Evolutionary conservation across 2,113 vertebrate genomes (phyloP), one percentile per base, ranked within the genome.

Genomic region (Chitala chitala): DNA sequence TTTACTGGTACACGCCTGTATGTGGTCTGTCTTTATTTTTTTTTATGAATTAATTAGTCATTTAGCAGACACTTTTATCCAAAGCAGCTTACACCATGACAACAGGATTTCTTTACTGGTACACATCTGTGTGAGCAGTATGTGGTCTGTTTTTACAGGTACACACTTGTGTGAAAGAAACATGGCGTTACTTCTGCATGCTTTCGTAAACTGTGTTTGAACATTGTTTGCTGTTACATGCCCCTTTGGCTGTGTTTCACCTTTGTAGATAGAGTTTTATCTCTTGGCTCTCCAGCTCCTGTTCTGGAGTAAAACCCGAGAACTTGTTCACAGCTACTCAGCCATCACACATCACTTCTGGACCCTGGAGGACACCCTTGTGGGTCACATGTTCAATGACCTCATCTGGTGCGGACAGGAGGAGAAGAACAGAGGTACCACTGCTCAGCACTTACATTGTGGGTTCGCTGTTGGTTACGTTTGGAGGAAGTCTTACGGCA

Each of bases 261-360:
- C 46, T 55, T 4, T 55, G 7, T 55, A n/a, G 53, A 15, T 55
- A 55, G 7, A 15, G 53, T 9, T 22, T 9, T 2, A 33, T 71
- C 1, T 13, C 6, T 12, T 24, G 71, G 42, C 5, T 33, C 50
- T 72, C 51, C n/a, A 92, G 91, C 84, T 89, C 38, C 86, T 91
- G 50, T 90, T 92, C 76, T 92, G 91, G 91, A 92, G 91, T 78
- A 89, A 90, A 78, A 92, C 90, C 71, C 77, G 82, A 50, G 72
- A 58, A 1, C 58, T 89, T 70, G 82, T 90, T 80, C 86, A 90
- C 71, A 88, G 81, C 72, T 90, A 89, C 10, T 72, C 82, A 3
- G 83, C 87, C 0, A 77, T 84, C 10, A 76, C 76, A 1, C 77
- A 38, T 20, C 44, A 78, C 46, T 84, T 88, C 79, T 90, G 87